phyloP scores from a whole-genome alignment of 37 sponge, comb jelly and placozoan genomes.

The Diacarnus erythraeanus region DNA sequence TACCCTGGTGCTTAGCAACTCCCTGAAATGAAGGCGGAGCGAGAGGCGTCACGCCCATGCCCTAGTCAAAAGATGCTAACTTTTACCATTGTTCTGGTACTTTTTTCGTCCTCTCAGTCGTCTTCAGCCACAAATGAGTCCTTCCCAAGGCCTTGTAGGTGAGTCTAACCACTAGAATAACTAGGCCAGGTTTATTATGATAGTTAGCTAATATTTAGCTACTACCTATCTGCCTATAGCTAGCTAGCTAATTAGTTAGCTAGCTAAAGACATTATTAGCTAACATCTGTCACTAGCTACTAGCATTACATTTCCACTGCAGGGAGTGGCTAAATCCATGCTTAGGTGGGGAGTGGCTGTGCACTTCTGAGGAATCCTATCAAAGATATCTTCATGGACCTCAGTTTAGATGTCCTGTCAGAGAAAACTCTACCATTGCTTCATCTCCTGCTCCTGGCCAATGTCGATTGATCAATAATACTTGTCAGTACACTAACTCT shows the following conservation, averaged over 20 bases:
- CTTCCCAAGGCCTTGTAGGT: background rate
- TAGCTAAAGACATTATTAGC: background rate
- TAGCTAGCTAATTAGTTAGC: background rate
- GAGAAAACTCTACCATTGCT: background rate
- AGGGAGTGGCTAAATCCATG: background rate
- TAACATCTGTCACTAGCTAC: background rate
- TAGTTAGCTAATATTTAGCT: background rate
- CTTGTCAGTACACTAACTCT: constrained; percentile 12
- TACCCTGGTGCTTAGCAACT: too few relatives aligned
- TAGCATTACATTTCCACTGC: background rate
- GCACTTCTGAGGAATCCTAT: constrained; percentile 2
- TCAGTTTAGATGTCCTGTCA: background rate
- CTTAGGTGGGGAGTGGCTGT: background rate
- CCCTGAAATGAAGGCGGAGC: too few relatives aligned
- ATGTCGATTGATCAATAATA: constrained; percentile 7
- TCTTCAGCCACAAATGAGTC: background rate
- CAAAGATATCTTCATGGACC: background rate
- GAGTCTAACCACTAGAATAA: background rate
- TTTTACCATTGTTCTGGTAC: too few relatives aligned
- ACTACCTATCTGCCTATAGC: background rate
- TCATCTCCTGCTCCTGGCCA: background rate
- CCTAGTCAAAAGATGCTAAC: too few relatives aligned
- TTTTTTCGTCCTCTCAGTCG: too few relatives aligned
- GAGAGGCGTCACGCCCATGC: too few relatives aligned
- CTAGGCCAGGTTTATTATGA: background rate